Evolutionary conservation across 2,888 invertebrate species (phyloP).

Genomic region (Acronicta aceris): DNA sequence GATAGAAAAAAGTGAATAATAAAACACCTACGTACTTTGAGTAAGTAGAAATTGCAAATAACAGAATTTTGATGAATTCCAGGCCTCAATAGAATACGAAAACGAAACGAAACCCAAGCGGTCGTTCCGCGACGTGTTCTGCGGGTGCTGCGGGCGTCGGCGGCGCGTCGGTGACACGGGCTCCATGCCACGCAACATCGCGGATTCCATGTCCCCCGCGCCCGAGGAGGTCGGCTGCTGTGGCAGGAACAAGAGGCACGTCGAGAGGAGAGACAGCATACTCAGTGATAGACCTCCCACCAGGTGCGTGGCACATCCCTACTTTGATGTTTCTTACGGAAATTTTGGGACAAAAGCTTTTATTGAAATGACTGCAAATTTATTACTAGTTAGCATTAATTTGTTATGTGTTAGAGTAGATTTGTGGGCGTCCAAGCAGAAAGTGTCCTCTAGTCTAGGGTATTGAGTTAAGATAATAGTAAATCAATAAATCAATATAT

Average conservation of each 20-base stretch:
- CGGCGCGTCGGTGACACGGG: constrained; percentile 66
- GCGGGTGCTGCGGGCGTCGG: constrained; percentile 77
- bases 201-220: constrained; percentile 64
- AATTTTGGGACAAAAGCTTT: neutral
- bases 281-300: constrained; percentile 83
- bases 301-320: constrained; percentile 62
- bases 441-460: too few relatives aligned
- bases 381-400: too few relatives aligned
- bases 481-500: too few relatives aligned
- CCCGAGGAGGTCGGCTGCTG: constrained; percentile 78
- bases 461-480: too few relatives aligned
- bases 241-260: constrained; percentile 78
- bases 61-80: constrained; percentile 6
- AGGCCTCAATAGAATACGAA: constrained; percentile 82
- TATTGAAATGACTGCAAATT: too few relatives aligned
- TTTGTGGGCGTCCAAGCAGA: too few relatives aligned
- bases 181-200: constrained; percentile 53
- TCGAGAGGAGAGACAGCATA: constrained; percentile 88
- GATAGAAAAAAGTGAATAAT: too few relatives aligned
- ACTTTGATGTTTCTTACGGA: neutral
- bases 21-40: too few relatives aligned
- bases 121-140: constrained; percentile 83
- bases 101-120: constrained; percentile 83
- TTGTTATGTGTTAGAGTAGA: too few relatives aligned
- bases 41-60: too few relatives aligned